Base-by-base conservation (phyloP, 2,797 vertebrate genomes). In the Acipenser ruthenus region DNA sequence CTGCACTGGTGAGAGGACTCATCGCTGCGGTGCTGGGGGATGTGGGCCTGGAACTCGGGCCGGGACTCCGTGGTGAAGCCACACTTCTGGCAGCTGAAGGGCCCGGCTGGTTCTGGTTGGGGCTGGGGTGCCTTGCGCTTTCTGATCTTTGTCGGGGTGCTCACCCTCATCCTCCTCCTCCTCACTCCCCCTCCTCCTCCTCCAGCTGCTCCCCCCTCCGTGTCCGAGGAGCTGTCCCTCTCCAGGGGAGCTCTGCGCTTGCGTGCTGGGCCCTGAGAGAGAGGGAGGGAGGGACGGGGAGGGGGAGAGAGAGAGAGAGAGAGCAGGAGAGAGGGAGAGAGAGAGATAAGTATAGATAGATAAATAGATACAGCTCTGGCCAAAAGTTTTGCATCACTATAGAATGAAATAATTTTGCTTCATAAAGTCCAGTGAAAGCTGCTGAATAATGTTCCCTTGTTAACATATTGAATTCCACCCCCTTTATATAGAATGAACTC, bases 1-100 rank as follows among this genome's bases (percentile, higher is more conserved):
- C 86, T 83, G 74, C 96, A 99, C 66, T 88, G 83, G 11, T 88
- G 87, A n/a, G 90, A 84, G 0, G 81, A 77, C 0, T 82, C 90
- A 0, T 87, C 90, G 1, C 85, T 84, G 68, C 90, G 82, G 82
- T 97, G 88, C 79, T 89, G 90, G 18, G 88, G 77, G 18, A 91
- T 91, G 74, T 82, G 92, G 11, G 84, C 86, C 66, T 84, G 84
- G 75, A 91, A 93, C 8, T 75, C 79, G 0, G 81, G 72, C 18
- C 83, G 80, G 70, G 87, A 85, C 69, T 82, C 84, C 1, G 86
- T 88, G 50, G 68, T 62, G 75, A 90, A 94, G 4, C 93, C 91
- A 2, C 93, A 96, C 0, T 89, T 88, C 0, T 85, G 82, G 67
- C 94, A 85, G 59, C 86, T 87, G 72, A 90, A 89, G 0, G 75